Evolutionary conservation across 2,888 invertebrate species (phyloP), one percentile per base, ranked within the genome.

Genomic region (Drosophila mulleri): DNA sequence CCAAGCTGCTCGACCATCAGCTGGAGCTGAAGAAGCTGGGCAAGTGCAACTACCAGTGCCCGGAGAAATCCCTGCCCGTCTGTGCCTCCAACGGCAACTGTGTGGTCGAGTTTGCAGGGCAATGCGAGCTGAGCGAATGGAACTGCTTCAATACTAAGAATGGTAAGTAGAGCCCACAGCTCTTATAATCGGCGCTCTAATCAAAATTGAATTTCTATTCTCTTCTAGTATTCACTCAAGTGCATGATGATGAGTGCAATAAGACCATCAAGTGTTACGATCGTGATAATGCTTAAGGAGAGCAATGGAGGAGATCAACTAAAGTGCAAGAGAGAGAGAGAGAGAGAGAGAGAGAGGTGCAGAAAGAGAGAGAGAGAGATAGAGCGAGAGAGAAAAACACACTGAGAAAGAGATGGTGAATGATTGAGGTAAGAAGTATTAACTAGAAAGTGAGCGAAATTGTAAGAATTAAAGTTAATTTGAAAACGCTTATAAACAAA

Each of bases 81-180:
- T 89, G 88, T 18, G 89, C 88, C 64, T 72, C 64, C 61, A 88
- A 88, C 42, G 83, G 76, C 47, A 78, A 86, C 7, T 88, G 88
- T 48, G 70, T 80, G 23, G 86, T 78, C 45, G 77, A 83, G n/a
- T 88, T 88, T 58, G 58, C 78, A 11, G 88, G 89, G 4, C 84
- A 84, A 11, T 88, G 88, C 47, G 74, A 88, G 62, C 67, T 88
- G 26, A 88, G 72, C 58, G 60, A 82, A 54, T 88, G 89, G 89
- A 88, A 88, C 20, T 88, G 88, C 56, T 77, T 89, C 62, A 86
- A 89, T 52, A 84, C 88, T 60, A 80, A 83, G 48, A 88, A 89
- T 35, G 75, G 88, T 88, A 48, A 78, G 82, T 48, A 8, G 2
- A 23, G 1, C 0, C 2, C 2, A 6, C 9, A n/a, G 8, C 12